Evolutionary conservation across 2,888 invertebrate genomes (phyloP).

Genomic region (Papilio demoleus): DNA sequence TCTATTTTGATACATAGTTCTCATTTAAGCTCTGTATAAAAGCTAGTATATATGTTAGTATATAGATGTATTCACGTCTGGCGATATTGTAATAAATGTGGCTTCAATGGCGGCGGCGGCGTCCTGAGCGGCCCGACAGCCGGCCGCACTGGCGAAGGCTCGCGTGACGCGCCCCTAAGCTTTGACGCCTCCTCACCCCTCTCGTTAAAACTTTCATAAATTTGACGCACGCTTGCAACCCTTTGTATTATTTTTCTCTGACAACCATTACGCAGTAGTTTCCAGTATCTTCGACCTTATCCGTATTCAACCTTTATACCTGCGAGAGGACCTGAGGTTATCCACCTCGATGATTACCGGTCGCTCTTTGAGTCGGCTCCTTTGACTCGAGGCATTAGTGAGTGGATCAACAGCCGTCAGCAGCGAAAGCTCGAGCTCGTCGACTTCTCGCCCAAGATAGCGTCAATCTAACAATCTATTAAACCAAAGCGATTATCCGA

Average conservation of each 20-base stretch:
- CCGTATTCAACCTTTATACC: conserved; percentile 58
- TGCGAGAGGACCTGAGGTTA: conserved; percentile 52
- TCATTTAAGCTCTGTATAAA: not conserved
- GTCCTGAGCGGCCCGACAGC: conserved; percentile 62
- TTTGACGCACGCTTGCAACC: conserved; percentile 71
- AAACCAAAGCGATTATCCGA: conserved; percentile 82
- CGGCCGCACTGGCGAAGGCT: conserved; percentile 68
- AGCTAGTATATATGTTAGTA: not conserved
- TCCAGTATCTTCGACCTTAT: conserved; percentile 58
- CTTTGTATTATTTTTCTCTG: conserved; percentile 71
- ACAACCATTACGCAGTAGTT: conserved; percentile 57
- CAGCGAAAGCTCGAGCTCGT: conserved; percentile 48
- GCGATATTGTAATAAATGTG: conserved; percentile 36
- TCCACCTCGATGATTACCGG: conserved; percentile 46
- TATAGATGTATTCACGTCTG: conserved; percentile 25
- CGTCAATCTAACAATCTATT: conserved; percentile 84
- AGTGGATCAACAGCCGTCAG: conserved; percentile 57
- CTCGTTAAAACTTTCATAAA: conserved; percentile 77
- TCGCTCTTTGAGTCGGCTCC: conserved; percentile 60
- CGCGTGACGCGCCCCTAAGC: conserved; percentile 64
- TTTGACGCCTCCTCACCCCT: conserved; percentile 58
- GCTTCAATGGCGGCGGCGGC: conserved; percentile 35
- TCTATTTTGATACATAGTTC: not conserved
- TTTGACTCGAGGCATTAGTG: conserved; percentile 68
- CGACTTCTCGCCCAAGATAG: conserved; percentile 68